Evolutionary conservation across 2,797 vertebrate genomes (phyloP), one percentile per base, ranked within the genome.

Genomic region (Garrulus glandarius): DNA sequence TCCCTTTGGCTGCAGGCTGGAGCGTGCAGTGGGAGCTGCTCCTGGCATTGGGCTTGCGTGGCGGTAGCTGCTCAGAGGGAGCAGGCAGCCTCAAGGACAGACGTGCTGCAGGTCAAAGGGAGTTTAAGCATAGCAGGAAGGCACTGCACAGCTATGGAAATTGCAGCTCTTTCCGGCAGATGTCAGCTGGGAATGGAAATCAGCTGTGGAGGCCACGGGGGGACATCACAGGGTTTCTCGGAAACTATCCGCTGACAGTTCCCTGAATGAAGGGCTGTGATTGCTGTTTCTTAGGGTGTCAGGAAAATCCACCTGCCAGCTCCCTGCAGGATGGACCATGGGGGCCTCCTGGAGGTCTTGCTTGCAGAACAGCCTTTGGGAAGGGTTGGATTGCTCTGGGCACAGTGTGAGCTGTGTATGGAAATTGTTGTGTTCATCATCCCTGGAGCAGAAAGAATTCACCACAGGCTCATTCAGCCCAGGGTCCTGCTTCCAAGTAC

Each of bases 101-200:
- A 6, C 37, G 34, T 46, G 56, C 60, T 52, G 1, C 26, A 30
- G 41, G 91, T 63, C 56, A 80, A 3, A 84, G 24, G 30, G 36
- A 50, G 43, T 52, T 84, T 15, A 34, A 41, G 61, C 59, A 41
- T 39, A 82, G 36, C 19, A 68, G 68, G 39, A 87, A 67, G 81
- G 34, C 67, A 11, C 70, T n/a, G 47, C 10, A 7, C 14, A 49
- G 44, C 60, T 46, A 2, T 83, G 24, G 53, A 70, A 44, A 60
- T n/a, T 6, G 21, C 39, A 60, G 68, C 43, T 91, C 67, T 77
- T 87, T 72, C 70, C 1, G 5, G 92, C 84, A 91, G 64, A 70
- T 77, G 91, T 89, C 96, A 95, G 84, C 82, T 92, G 69, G 81
- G 68, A 96, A 92, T 60, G 46, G 84, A 53, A 91, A 85, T 92